phyloP scores from a whole-genome alignment of 1,140 invertebrate genomes.

The Heliconius eleuchia region DNA sequence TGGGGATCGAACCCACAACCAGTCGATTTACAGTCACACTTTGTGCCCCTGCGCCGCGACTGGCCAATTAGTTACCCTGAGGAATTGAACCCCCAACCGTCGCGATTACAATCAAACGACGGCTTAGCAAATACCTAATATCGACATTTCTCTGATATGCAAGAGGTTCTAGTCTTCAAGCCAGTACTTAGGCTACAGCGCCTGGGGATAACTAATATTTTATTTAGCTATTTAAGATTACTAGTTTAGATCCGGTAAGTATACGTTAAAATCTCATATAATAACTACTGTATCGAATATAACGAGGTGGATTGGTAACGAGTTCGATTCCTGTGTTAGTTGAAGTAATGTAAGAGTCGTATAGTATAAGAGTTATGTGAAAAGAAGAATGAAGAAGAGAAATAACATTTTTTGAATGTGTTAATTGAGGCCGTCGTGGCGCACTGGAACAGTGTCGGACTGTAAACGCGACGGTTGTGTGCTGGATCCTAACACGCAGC shows the following conservation, averaged over 20 bases:
- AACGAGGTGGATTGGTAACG: background rate
- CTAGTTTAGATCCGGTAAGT: conserved; percentile 1
- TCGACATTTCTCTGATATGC: background rate
- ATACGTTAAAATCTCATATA: background rate
- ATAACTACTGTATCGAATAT: background rate
- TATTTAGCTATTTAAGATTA: conserved; percentile 3
- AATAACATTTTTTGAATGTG: too few relatives aligned
- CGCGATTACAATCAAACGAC: too few relatives aligned
- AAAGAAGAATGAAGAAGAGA: too few relatives aligned
- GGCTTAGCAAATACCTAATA: background rate
- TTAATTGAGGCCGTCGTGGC: too few relatives aligned
- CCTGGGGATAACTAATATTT: background rate
- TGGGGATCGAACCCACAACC: too few relatives aligned
- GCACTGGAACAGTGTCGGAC: too few relatives aligned
- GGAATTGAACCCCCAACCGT: too few relatives aligned
- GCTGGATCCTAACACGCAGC: too few relatives aligned
- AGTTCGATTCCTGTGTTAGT: background rate
- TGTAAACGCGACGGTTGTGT: too few relatives aligned
- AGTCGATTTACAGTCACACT: too few relatives aligned
- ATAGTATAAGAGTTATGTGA: background rate
- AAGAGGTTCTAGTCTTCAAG: background rate
- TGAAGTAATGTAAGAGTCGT: background rate
- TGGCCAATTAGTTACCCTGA: too few relatives aligned
- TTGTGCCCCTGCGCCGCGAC: too few relatives aligned
- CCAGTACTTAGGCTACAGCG: background rate